These are phyloP conservation scores for Cabera pusaria DNA, from an alignment of 2,888 invertebrate genomes.

Conservation along the genomic window DNA sequence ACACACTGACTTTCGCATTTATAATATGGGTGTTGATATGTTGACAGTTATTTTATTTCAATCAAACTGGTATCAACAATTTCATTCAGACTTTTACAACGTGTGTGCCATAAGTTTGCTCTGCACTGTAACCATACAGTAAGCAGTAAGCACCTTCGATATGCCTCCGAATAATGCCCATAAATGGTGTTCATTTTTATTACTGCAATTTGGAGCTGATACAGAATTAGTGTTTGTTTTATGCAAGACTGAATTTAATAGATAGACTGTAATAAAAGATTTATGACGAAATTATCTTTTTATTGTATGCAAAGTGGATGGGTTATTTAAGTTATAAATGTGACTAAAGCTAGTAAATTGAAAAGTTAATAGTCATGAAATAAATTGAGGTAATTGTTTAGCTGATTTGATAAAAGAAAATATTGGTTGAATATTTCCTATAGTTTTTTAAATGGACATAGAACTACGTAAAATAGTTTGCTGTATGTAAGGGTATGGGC, in stretches of 20 bases:
- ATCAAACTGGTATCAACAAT: no score
- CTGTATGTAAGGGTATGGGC: no score
- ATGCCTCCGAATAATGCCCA: conserved; percentile 76
- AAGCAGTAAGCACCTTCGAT: conserved; percentile 73
- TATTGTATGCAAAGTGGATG: conserved; percentile 29
- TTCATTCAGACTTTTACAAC: no score
- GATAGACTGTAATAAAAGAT: conserved; percentile 43
- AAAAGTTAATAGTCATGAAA: no score
- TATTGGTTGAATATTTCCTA: no score
- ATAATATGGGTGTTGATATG: no score
- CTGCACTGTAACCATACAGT: conserved; percentile 53
- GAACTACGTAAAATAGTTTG: no score
- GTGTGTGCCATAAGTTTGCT: conserved; percentile 33
- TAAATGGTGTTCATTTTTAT: conserved; percentile 79
- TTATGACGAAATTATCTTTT: conserved; percentile 32
- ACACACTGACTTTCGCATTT: no score
- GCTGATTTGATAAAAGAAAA: no score
- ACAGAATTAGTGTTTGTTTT: conserved; percentile 76
- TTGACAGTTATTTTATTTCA: no score
- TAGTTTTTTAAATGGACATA: no score
- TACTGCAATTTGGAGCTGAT: conserved; percentile 72
- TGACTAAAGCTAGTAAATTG: not conserved
- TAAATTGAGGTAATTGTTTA: no score
- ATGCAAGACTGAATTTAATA: conserved; percentile 68
- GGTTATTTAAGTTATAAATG: conserved; percentile 16